These are phyloP conservation scores for Spea hammondii DNA, from an alignment of 2,797 vertebrate species.

Conservation along the genomic window DNA sequence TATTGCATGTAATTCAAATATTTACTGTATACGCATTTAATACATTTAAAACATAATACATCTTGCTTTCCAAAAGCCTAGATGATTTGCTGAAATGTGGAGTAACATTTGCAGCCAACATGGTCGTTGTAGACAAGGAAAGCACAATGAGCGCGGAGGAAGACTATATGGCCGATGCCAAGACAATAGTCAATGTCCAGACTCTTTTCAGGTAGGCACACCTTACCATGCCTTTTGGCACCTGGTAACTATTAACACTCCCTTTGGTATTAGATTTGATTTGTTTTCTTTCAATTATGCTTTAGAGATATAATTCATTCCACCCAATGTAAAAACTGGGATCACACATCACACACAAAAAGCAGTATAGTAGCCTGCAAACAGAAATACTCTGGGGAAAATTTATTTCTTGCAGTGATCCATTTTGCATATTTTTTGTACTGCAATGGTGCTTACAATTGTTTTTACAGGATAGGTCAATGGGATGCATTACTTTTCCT, in stretches of 20 bases:
- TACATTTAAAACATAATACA: not conserved
- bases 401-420: too few relatives aligned
- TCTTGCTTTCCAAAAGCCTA: conserved; percentile 75
- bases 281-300: too few relatives aligned
- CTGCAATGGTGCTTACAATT: too few relatives aligned
- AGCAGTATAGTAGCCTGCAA: too few relatives aligned
- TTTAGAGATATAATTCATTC: too few relatives aligned
- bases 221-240: not conserved
- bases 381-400: too few relatives aligned
- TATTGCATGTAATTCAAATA: not conserved
- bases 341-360: too few relatives aligned
- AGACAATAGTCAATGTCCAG: conserved; percentile 96
- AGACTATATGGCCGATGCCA: conserved; percentile 97
- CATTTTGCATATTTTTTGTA: too few relatives aligned
- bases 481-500: too few relatives aligned
- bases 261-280: too few relatives aligned
- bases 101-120: conserved; percentile 91
- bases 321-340: too few relatives aligned
- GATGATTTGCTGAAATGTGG: conserved; percentile 94
- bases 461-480: too few relatives aligned
- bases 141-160: conserved; percentile 97
- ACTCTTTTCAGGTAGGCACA: conserved; percentile 87
- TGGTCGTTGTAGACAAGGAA: conserved; percentile 97
- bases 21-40: not conserved
- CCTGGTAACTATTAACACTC: not conserved